Conservation (phyloP, 2,113 vertebrate species). For the Forbesichthys agassizii region DNA sequence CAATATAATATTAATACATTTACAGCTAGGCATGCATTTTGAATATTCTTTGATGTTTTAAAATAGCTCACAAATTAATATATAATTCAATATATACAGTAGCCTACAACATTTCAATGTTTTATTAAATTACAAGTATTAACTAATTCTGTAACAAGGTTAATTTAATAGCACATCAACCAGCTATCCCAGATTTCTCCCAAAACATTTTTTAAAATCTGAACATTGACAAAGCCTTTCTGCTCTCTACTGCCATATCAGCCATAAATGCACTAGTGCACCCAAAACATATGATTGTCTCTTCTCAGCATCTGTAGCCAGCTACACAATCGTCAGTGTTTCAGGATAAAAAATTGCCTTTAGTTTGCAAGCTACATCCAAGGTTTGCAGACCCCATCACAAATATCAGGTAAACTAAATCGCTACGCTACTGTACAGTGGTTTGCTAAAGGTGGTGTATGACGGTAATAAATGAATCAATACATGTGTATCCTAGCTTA, state of each 20-base stretch:
- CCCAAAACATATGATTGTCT: constrained; percentile 20
- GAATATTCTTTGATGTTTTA: too few relatives aligned
- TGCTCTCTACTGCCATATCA: constrained; percentile 8
- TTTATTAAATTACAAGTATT: background rate
- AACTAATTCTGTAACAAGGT: too few relatives aligned
- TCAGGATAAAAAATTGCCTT: constrained; percentile 25
- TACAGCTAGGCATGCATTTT: too few relatives aligned
- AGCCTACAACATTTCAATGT: too few relatives aligned
- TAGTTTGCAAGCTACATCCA: constrained; percentile 38
- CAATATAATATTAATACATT: constrained; percentile 42
- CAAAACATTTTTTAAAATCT: background rate
- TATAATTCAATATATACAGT: too few relatives aligned
- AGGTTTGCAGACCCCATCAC: constrained; percentile 47
- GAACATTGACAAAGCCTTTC: background rate
- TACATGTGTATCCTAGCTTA: background rate
- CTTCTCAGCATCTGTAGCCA: constrained; percentile 41
- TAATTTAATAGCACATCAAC: too few relatives aligned
- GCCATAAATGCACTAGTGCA: background rate
- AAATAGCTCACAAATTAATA: too few relatives aligned
- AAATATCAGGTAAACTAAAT: background rate
- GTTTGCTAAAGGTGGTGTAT: background rate
- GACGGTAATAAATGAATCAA: background rate
- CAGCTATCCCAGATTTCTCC: too few relatives aligned
- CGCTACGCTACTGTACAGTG: background rate
- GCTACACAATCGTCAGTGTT: constrained; percentile 36